Base-by-base conservation (phyloP, 2,797 vertebrate genomes). In the Taeniopygia guttata region DNA sequence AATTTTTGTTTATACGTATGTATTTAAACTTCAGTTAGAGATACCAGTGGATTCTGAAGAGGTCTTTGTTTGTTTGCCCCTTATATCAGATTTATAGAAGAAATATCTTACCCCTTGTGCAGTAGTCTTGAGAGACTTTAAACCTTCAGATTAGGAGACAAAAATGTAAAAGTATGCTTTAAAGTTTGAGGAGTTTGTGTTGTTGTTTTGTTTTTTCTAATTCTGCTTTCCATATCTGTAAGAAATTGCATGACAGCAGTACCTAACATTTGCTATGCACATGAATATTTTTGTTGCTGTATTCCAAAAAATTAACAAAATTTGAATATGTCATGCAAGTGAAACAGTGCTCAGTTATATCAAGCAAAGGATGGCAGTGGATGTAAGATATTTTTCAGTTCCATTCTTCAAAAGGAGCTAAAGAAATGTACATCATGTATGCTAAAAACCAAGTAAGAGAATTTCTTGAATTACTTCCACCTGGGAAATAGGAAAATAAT, bases 131-230 rank as follows among this genome's bases (percentile, higher is more conserved):
- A 69, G 36, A 68, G n/a, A 73, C 8, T 78, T 82, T 38, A 67
- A 75, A 51, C 11, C 10, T 54, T 23, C 5, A 55, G 26, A 32
- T 68, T 40, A 73, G 16, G 7, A 11, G 16, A 8, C 4, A 74
- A 60, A 17, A 77, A 75, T 64, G 4, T 20, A 69, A 30, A 83
- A 62, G 11, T 18, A 54, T 45, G 25, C 4, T 54, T 72, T 56
- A 58, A 70, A 59, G 11, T 63, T 32, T 26, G 2, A 4, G 3
- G 5, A 0, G 2, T 4, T 26, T 29, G 3, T 12, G 12, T 13
- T 17, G 8, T 10, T 38, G 10, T 29, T 58, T 34, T 42, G 23
- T 2, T 26, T 30, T 73, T 59, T 9, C 29, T 23, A 32, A 43
- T 69, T 72, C 27, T 75, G 20, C 9, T 81, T 84, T 83, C 75